Base-by-base conservation (phyloP, 2,797 vertebrate genomes). In the Gobio occitaniae region DNA sequence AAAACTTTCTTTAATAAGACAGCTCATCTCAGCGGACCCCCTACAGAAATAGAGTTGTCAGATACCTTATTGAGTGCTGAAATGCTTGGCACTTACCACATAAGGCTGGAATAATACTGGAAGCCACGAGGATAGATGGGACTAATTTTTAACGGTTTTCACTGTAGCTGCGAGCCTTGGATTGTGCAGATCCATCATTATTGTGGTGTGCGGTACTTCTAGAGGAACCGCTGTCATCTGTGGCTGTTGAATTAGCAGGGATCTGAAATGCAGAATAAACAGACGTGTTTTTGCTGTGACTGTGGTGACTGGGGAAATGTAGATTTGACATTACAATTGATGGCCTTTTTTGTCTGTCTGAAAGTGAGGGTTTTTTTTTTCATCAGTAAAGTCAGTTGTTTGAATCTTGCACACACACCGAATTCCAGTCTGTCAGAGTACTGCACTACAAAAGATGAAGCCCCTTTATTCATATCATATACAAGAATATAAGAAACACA, bases 121-220 rank as follows among this genome's bases (percentile, higher is more conserved):
- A 72, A 90, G 89, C 84, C 89, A 90, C 83, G 44, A 90, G 89
- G 85, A 93, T 92, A 89, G 94, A 94, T 92, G 86, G 89, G 84
- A 69, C 87, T 87, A 72, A 91, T 94, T 93, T 93, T 89, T 90
- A 87, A 83, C 86, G 80, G 86, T 61, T 87, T 89, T 87, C 87
- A 90, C 84, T 90, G 83, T 88, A 76, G 80, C 82, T 79, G 78
- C 89, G 82, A 83, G 88, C 87, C 79, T 85, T 25, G 66, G 72
- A 82, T 86, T 70, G 78, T 86, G 84, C 72, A 83, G 83, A 92
- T 92, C 90, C 90, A 87, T 94, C 92, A 89, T 86, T 54, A n/a
- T 38, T 68, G 52, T 68, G 15, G 16, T 38, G 15, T 69, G 19
- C 56, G 32, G 61, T 80, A 44, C 81, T 80, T 86, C 17, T 47